A percentile compares a stretch with the other conserved stretches of the same genome.
Conservation (phyloP, 2,797 vertebrate genomes). For the Carcharodon carcharias region DNA sequence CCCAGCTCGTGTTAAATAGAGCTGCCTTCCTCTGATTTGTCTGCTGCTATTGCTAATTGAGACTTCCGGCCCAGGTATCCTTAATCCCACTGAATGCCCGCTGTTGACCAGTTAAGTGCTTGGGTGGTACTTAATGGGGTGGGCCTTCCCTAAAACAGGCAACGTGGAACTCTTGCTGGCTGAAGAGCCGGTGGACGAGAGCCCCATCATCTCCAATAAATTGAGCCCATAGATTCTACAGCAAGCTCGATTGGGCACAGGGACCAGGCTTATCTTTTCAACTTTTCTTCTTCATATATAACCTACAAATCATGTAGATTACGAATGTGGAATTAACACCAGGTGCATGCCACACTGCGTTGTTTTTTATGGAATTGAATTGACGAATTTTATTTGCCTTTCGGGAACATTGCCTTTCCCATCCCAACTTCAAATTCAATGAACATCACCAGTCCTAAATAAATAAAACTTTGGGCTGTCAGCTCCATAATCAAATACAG, state of each 20-base stretch:
- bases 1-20: too few species aligned
- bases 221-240: too few species aligned
- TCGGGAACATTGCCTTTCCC: not conserved
- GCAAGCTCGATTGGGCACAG: not conserved
- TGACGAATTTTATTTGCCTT: not conserved
- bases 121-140: too few species aligned
- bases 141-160: too few species aligned
- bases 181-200: too few species aligned
- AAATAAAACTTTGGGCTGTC: not conserved
- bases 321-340: not conserved
- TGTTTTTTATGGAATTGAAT: not conserved
- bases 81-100: too few species aligned
- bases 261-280: not conserved
- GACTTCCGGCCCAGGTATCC: too few species aligned
- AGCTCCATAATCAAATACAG: not conserved
- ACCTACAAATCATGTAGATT: not conserved
- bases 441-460: not conserved
- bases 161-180: too few species aligned
- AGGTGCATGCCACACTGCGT: not conserved
- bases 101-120: too few species aligned
- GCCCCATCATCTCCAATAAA: too few species aligned
- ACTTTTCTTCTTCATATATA: not conserved
- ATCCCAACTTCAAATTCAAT: conserved; percentile 13
- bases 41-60: too few species aligned
- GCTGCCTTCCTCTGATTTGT: too few species aligned